phyloP scores from a whole-genome alignment of 1,140 invertebrate species.

The Notospermus geniculatus region DNA sequence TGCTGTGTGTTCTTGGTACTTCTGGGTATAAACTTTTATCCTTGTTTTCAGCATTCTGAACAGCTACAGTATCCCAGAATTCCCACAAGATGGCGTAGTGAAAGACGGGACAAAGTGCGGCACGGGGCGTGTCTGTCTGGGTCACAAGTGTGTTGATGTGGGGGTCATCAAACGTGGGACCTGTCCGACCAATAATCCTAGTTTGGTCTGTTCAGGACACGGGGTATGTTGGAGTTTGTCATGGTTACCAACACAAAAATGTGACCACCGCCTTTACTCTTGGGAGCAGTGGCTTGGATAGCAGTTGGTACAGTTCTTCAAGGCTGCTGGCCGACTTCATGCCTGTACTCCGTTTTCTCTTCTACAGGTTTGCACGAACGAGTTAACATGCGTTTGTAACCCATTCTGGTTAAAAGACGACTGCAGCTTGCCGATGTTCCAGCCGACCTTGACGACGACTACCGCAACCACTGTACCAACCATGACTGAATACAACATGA shows the following conservation, averaged over 20 bases:
- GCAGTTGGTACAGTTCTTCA: no score
- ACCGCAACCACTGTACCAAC: constrained; percentile 23
- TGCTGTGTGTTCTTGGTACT: no score
- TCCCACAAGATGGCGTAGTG: constrained; percentile 7
- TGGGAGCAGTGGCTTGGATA: no score
- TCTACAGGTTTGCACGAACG: constrained; percentile 86
- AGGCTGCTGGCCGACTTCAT: constrained; percentile 2
- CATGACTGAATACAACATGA: neutral
- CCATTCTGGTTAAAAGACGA: constrained; percentile 83
- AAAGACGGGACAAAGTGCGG: constrained; percentile 3
- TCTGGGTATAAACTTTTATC: no score
- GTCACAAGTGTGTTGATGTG: neutral
- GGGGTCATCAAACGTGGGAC: neutral
- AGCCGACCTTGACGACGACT: constrained; percentile 49
- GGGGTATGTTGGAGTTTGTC: no score
- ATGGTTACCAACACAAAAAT: no score
- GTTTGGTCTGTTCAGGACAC: constrained; percentile 81
- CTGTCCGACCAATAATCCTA: neutral
- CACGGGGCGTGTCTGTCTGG: neutral
- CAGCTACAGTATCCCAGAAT: constrained; percentile 2
- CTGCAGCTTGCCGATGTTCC: constrained; percentile 69
- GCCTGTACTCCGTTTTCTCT: constrained; percentile 15
- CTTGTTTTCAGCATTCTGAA: neutral
- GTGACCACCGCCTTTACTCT: no score
- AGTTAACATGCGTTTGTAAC: constrained; percentile 87